Percentiles rank a stretch among this genome's conserved stretches.
These are phyloP conservation scores for Pelobates cultripes DNA, from an alignment of 2,797 vertebrate species.

Conservation along the genomic window DNA sequence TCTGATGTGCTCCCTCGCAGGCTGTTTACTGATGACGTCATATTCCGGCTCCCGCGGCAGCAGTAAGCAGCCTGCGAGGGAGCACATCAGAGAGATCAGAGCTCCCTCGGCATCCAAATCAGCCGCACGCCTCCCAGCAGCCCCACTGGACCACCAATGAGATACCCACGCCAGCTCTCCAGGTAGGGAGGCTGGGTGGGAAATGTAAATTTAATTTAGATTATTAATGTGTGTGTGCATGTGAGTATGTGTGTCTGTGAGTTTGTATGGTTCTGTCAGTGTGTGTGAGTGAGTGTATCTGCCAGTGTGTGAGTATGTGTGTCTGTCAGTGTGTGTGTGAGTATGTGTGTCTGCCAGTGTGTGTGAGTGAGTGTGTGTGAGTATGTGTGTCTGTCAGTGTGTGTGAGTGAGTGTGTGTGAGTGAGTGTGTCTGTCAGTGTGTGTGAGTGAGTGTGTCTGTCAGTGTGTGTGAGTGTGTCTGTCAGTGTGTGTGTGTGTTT, in stretches of 20 bases:
- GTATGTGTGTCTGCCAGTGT: neutral
- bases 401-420: neutral
- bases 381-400: neutral
- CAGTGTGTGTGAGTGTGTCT: neutral
- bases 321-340: neutral
- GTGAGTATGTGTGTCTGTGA: neutral
- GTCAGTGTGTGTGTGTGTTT: neutral
- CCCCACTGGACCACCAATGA: too few species aligned
- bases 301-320: neutral
- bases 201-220: too few species aligned
- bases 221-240: neutral
- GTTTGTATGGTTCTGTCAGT: neutral
- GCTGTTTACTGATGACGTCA: too few species aligned
- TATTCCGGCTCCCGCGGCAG: too few species aligned
- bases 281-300: neutral
- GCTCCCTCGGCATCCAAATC: too few species aligned
- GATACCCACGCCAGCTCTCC: too few species aligned
- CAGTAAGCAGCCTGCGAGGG: too few species aligned
- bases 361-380: neutral
- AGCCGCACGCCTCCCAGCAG: too few species aligned
- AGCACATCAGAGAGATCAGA: too few species aligned
- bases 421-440: neutral
- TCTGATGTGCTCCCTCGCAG: too few species aligned
- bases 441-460: neutral
- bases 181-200: too few species aligned